phyloP scores from a whole-genome alignment of 2,888 invertebrate species.

The Polia nebulosa region DNA sequence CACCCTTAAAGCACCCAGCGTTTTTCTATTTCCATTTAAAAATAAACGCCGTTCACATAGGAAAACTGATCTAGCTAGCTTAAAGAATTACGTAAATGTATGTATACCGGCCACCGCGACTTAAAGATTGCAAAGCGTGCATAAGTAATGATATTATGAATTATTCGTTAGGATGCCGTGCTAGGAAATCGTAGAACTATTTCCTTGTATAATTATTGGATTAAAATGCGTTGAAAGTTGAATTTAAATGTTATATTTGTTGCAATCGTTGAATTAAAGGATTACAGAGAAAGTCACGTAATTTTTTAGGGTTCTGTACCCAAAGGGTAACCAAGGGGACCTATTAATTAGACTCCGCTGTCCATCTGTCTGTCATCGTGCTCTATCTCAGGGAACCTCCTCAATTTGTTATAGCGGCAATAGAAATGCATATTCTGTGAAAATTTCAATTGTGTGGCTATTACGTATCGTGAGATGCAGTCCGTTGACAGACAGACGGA shows the following conservation, averaged over 20 bases:
- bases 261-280: not conserved
- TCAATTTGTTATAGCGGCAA: too few species aligned
- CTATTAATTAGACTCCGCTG: too few species aligned
- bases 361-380: too few species aligned
- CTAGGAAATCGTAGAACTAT: constrained; percentile 12
- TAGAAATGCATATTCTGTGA: too few species aligned
- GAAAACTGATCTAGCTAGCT: constrained; percentile 37
- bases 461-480: too few species aligned
- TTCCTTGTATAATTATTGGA: constrained; percentile 18
- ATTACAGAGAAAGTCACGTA: not conserved
- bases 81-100: constrained; percentile 48
- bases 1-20: too few species aligned
- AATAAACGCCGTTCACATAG: constrained; percentile 10
- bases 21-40: constrained; percentile 5
- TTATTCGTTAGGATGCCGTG: constrained; percentile 38
- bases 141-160: constrained; percentile 43
- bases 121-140: constrained; percentile 46
- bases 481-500: too few species aligned
- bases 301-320: not conserved
- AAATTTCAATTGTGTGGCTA: too few species aligned
- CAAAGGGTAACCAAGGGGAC: too few species aligned
- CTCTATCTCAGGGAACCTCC: too few species aligned
- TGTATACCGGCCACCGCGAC: constrained; percentile 15
- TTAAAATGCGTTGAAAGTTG: not conserved
- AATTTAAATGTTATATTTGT: not conserved